Conservation (phyloP, 2,113 vertebrate genomes). For the Perca schrenkii region DNA sequence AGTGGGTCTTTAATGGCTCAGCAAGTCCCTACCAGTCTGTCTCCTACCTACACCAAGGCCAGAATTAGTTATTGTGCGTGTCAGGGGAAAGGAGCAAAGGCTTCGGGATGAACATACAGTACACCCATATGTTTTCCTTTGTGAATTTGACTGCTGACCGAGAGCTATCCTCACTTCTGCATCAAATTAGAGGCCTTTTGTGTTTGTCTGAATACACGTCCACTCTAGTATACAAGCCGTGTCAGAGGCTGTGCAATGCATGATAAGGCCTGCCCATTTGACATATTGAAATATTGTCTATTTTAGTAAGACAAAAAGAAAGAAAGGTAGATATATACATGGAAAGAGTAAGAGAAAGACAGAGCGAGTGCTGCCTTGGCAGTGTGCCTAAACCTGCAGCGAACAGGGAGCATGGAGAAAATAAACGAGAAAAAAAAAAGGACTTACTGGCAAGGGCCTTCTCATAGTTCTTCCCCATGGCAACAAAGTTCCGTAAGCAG, state of each 20-base stretch:
- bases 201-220: slow-evolving; percentile 43
- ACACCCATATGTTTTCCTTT: slow-evolving; percentile 7
- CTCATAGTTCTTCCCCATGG: slow-evolving; percentile 99
- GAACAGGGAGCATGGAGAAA: slow-evolving; percentile 32
- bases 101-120: neutral
- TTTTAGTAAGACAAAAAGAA: slow-evolving; percentile 34
- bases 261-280: slow-evolving; percentile 57
- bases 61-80: slow-evolving; percentile 67
- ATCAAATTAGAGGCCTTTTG: slow-evolving; percentile 50
- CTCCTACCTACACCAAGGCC: slow-evolving; percentile 46
- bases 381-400: slow-evolving; percentile 57
- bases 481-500: slow-evolving; percentile 98
- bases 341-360: slow-evolving; percentile 6
- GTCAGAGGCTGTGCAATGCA: slow-evolving; percentile 44
- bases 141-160: slow-evolving; percentile 44
- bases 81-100: slow-evolving; percentile 28
- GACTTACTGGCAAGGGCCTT: slow-evolving; percentile 97
- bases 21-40: slow-evolving; percentile 68
- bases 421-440: slow-evolving; percentile 43
- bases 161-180: slow-evolving; percentile 27
- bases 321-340: slow-evolving; percentile 12
- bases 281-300: slow-evolving; percentile 51
- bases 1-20: slow-evolving; percentile 75
- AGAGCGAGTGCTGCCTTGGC: slow-evolving; percentile 61
- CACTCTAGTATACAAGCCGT: slow-evolving; percentile 29